A percentile compares a stretch with the other conserved stretches of the same genome.
Evolutionary conservation across 2,888 invertebrate species (phyloP).

Genomic region (Rhabditoides inermis): DNA sequence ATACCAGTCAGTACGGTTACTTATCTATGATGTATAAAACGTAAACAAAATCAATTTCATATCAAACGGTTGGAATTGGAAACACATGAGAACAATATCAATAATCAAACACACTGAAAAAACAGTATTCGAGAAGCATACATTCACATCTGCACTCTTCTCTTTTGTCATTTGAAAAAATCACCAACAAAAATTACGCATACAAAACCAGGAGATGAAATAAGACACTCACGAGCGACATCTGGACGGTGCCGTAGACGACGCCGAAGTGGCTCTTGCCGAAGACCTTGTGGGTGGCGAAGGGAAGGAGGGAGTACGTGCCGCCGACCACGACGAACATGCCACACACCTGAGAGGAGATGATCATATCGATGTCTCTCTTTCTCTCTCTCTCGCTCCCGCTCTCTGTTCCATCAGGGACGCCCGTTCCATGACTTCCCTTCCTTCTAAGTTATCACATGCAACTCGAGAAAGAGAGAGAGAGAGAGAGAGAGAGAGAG

Average conservation of each 20-base stretch:
- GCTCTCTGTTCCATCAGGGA: too few relatives aligned
- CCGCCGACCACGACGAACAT: conserved; percentile 46
- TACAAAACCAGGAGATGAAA: neutral
- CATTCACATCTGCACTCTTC: neutral
- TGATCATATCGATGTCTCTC: too few relatives aligned
- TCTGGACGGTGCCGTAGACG: conserved; percentile 42
- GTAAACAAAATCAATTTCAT: neutral
- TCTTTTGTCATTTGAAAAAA: neutral
- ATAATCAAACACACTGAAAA: neutral
- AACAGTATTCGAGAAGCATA: neutral
- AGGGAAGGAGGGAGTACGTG: conserved; percentile 45
- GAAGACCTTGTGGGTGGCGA: conserved; percentile 40
- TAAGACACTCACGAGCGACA: conserved; percentile 27
- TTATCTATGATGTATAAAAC: too few relatives aligned
- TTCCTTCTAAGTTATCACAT: neutral
- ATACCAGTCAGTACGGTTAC: too few relatives aligned
- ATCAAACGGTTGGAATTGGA: neutral
- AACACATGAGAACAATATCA: neutral
- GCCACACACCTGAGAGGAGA: conserved; percentile 30
- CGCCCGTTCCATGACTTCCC: neutral
- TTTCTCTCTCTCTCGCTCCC: too few relatives aligned
- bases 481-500: neutral
- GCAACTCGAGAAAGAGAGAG: neutral
- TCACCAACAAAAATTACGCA: neutral
- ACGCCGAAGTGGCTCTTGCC: conserved; percentile 45